Base-by-base conservation (phyloP, 2,888 invertebrate genomes). In the Erebia epiphron region DNA sequence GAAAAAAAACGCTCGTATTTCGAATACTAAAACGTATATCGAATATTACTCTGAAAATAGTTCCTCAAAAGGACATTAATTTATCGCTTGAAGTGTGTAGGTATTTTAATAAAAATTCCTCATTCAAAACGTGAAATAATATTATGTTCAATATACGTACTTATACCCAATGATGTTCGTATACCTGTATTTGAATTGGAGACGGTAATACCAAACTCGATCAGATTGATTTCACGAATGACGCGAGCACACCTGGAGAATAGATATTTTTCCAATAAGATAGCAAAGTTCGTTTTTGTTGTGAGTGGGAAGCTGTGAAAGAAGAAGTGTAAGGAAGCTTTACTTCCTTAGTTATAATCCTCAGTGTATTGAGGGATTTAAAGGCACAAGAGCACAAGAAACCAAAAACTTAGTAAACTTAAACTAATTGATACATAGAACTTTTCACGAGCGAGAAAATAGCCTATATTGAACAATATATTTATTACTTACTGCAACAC, bases 41-140 rank as follows among this genome's bases (percentile, higher is more conserved):
- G 49, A 26, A 46, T 62, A 46, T 62, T 46, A 43, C 65, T 54
- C 18, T 65, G 50, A 43, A 65, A 54, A 16, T 13, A 13, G 26
- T 43, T 10, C 54, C 13, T 54, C 56, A 41, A 43, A 41, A 41
- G 54, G 14, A 63, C 54, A 65, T 65, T 41, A 54, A 65, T 65
- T 41, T 54, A 65, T 26, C 26, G 26, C 26, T 26, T 26, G 26
- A 26, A 26, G 26, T 26, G 26, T 14, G 5, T 49, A 49, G 13
- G 49, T 13, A 14, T 49, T 3, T 49, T 13, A 13, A 49, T 49
- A 49, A 13, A 11, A 49, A 14, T 14, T 50, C 18, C 13, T 54
- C 18, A 65, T 65, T 56, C 43, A 16, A 18, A 43, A 26, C 14
- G 14, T 9, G 43, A 43, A 35, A 35, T 26, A 35, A 35, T 26